Evolutionary conservation across 2,888 invertebrate genomes (phyloP).

Genomic region (Sycophila texana): DNA sequence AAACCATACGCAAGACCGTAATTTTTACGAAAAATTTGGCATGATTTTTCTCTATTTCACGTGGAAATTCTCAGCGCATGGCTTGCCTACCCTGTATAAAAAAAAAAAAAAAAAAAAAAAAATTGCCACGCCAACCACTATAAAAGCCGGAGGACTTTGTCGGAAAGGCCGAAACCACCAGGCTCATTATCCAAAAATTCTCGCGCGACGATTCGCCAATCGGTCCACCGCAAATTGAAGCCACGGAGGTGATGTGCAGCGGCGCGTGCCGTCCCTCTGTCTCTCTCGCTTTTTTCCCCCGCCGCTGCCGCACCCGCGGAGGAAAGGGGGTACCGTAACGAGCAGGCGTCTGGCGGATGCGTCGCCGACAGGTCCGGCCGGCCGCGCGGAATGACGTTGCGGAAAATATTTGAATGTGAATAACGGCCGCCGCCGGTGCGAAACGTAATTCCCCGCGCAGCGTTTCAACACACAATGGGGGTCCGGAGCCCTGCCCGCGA

Average conservation of each 20-base stretch:
- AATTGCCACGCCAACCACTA: too few relatives aligned
- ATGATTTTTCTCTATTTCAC: too few relatives aligned
- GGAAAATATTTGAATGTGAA: constrained; percentile 73
- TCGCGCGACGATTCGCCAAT: too few relatives aligned
- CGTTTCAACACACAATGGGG: constrained; percentile 67
- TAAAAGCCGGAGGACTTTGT: too few relatives aligned
- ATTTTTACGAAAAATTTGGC: too few relatives aligned
- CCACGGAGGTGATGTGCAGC: neutral
- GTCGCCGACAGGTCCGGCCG: constrained; percentile 62
- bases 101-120: too few relatives aligned
- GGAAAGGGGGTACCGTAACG: constrained; percentile 12
- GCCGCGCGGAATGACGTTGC: constrained; percentile 64
- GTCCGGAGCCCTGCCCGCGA: constrained; percentile 5
- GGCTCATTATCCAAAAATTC: too few relatives aligned
- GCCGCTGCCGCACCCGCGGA: neutral
- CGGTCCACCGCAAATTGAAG: neutral
- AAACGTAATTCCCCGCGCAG: constrained; percentile 69
- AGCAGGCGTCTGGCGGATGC: constrained; percentile 32
- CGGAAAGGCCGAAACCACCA: too few relatives aligned
- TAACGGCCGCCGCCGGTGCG: constrained; percentile 60
- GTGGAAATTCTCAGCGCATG: too few relatives aligned
- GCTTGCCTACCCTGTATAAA: too few relatives aligned
- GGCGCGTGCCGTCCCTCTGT: neutral
- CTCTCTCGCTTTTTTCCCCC: neutral
- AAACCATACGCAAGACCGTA: too few relatives aligned